Evolutionary conservation across 2,888 invertebrate species (phyloP), one percentile per base, ranked within the genome.

Genomic region (Volucella inflata): DNA sequence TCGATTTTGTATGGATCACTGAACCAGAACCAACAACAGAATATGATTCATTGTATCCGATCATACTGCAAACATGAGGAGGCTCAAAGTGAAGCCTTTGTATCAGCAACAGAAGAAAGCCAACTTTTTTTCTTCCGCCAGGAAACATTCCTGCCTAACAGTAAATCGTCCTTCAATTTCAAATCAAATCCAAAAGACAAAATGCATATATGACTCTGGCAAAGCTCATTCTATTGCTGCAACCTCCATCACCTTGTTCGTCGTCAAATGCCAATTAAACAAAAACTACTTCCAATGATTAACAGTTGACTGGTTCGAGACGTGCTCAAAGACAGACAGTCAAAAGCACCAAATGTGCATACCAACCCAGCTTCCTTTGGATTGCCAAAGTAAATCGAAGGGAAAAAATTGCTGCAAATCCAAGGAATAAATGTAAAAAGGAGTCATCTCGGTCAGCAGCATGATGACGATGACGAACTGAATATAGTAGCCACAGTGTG

Each of bases 401-500:
- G 30, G 30, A 6, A 30, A 30, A 30, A 30, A 30, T 30, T 30
- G 30, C 30, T 1, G 17, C 10, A 55, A 68, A 50, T 36, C 53
- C 40, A 57, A 76, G 21, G 68, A 48, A 51, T 40, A 16, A 64
- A 64, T 60, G 17, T 75, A 53, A 62, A 53, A 65, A 38, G 21
- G 64, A 40, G 51, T 70, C 75, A 42, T n/a, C 65, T 40, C 60
- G 14, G 42, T 46, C 68, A 59, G 44, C 72, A 60, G 36, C 70
- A 64, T 42, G 50, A 75, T 12, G 12, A 70, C 55, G 48, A 77
- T 77, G 83, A 74, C 59, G 78, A 68, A 64, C 70, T 64, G 48
- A 78, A 83, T 78, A 65, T 68, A 30, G 30, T 30, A 78, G 64
- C 74, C 64, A 64, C 62, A 53, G 51, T 74, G 74, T 78, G 83